Base-by-base conservation (phyloP, 2,113 vertebrate genomes). In the Apaloderma vittatum region DNA sequence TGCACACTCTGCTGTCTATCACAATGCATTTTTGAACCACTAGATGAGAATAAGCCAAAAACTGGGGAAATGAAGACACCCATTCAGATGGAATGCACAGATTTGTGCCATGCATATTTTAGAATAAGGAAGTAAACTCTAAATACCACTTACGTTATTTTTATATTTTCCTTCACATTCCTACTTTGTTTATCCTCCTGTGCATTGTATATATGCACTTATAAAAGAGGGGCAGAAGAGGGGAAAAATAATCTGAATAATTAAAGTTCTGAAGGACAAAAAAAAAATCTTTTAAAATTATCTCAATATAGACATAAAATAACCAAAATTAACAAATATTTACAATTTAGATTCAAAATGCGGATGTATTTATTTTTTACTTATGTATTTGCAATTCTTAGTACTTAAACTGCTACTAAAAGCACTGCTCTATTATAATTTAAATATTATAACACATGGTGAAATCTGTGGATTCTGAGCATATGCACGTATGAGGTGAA, bases 31-130 rank as follows among this genome's bases (percentile, higher is more conserved):
- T 74, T 46, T 52, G 18, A 40, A 51, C 32, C 55, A 18, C 24
- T 57, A 26, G 15, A 13, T 36, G 7, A 70, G 46, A 79, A 83
- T 27, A 66, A 83, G 21, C 8, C 21, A 86, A 37, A 61, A 78
- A 16, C 36, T 34, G 8, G n/a, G 36, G 79, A 90, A 86, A 61
- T 40, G 7, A 83, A 83, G 40, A 43, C 29, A 46, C 4, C 4
- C 6, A 12, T 30, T 27, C 36, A 79, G 37, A 62, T 77, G 27
- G 68, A 76, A 63, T 17, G 14, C 3, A 43, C 0, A 0, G 13
- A 48, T 71, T 86, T 70, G 17, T 59, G 34, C 34, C 34, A 51
- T 3, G 4, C 4, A 8, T 34, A 1, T 46, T 71, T 51, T n/a
- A 75, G 34, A 46, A 57, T 7, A 70, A 29, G 12, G 24, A 78